Conservation (phyloP, 2,113 vertebrate genomes). For the Actinemys pallida region DNA sequence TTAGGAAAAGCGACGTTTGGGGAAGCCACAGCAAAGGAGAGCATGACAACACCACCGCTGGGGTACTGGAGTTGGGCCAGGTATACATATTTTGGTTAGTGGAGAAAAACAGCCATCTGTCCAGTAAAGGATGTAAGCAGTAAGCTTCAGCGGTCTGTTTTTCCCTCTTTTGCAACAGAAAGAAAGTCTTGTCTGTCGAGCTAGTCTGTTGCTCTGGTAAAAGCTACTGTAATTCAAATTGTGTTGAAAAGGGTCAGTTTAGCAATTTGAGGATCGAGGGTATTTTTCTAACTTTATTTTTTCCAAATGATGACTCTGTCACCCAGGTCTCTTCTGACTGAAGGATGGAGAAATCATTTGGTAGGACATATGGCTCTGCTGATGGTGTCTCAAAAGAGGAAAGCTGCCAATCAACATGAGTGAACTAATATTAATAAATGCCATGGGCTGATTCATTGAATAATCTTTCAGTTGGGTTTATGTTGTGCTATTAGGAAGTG, state of each 20-base stretch:
- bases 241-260: slow-evolving; percentile 65
- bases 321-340: slow-evolving; percentile 30
- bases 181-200: slow-evolving; percentile 33
- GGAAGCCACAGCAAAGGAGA: not conserved
- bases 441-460: slow-evolving; percentile 24
- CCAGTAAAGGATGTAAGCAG: slow-evolving; percentile 50
- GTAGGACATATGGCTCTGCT: slow-evolving; percentile 31
- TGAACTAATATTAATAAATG: slow-evolving; percentile 60
- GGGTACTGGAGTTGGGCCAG: slow-evolving; percentile 41
- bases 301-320: slow-evolving; percentile 46
- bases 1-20: not conserved
- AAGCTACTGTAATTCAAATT: slow-evolving; percentile 32
- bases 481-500: slow-evolving; percentile 30
- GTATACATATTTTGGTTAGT: slow-evolving; percentile 4
- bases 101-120: slow-evolving; percentile 40
- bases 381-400: slow-evolving; percentile 24
- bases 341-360: slow-evolving; percentile 33
- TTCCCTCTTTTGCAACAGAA: not conserved
- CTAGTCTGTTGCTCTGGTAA: not conserved
- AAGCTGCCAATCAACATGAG: not conserved
- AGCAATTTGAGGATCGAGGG: not conserved
- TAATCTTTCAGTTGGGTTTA: slow-evolving; percentile 46
- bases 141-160: not conserved
- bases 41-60: not conserved
- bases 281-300: slow-evolving; percentile 39